These are phyloP conservation scores for Xylota segnis DNA, from an alignment of 2,888 invertebrate species.

Conservation along the genomic window DNA sequence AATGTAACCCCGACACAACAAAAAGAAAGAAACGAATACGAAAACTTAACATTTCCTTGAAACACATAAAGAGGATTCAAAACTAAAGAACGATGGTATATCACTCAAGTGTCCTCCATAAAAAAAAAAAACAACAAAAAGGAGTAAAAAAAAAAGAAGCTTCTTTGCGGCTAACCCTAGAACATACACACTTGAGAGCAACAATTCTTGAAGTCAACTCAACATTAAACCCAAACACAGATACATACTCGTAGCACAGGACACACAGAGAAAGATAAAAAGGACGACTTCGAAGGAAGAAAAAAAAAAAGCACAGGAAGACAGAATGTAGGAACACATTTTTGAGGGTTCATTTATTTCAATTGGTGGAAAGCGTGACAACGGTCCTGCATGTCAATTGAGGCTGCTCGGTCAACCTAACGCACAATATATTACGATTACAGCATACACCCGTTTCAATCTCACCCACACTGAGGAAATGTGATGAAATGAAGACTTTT, in stretches of 20 bases:
- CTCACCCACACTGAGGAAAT: not conserved
- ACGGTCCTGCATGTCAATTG: slow-evolving; percentile 61
- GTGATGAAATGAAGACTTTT: slow-evolving; percentile 18
- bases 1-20: not conserved
- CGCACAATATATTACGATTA: slow-evolving; percentile 42
- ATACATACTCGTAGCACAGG: not conserved
- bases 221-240: slow-evolving; percentile 30
- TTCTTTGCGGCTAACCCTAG: slow-evolving; percentile 51
- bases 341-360: slow-evolving; percentile 59
- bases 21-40: not conserved
- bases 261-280: not conserved
- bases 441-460: not conserved
- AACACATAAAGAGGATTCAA: slow-evolving; percentile 32
- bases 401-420: slow-evolving; percentile 46
- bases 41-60: slow-evolving; percentile 40
- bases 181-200: slow-evolving; percentile 41
- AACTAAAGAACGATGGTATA: slow-evolving; percentile 51
- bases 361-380: slow-evolving; percentile 59
- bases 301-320: not conserved
- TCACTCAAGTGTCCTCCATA: slow-evolving; percentile 49
- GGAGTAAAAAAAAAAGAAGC: not conserved
- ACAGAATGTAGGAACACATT: slow-evolving; percentile 35
- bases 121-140: slow-evolving; percentile 6
- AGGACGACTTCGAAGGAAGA: slow-evolving; percentile 2
- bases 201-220: slow-evolving; percentile 48